Percentiles rank a stretch among this genome's conserved stretches.
phyloP scores from a whole-genome alignment of 1,140 invertebrate species.

The Drosophila pectinifera region DNA sequence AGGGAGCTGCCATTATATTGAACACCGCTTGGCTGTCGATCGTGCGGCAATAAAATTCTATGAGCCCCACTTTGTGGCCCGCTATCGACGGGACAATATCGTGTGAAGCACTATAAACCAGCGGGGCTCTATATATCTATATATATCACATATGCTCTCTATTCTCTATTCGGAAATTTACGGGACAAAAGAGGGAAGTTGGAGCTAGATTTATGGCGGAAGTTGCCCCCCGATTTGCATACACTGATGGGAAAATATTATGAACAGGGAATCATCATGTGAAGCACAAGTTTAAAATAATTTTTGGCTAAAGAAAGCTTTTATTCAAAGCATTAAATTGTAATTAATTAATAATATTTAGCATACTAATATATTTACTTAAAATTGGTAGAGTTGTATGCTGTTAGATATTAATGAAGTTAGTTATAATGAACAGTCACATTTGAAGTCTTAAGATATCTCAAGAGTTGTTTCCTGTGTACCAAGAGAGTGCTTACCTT shows the following conservation, averaged over 20 bases:
- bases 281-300: background rate
- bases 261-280: background rate
- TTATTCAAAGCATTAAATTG: background rate
- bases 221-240: constrained; percentile 49
- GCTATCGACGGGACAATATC: constrained; percentile 72
- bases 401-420: too few relatives aligned
- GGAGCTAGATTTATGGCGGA: constrained; percentile 48
- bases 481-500: background rate
- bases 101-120: constrained; percentile 70
- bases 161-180: constrained; percentile 5
- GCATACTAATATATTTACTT: background rate
- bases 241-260: background rate
- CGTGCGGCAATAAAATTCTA: constrained; percentile 81
- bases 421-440: too few relatives aligned
- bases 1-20: constrained; percentile 69
- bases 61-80: constrained; percentile 56
- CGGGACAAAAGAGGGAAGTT: constrained; percentile 5
- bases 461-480: background rate
- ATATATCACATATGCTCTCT: too few relatives aligned
- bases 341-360: background rate
- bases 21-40: constrained; percentile 73
- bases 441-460: too few relatives aligned
- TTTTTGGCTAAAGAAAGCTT: background rate
- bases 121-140: constrained; percentile 7
- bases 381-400: background rate